Conservation (phyloP, 2,797 vertebrate species). For the Gymnopithys bicolor region DNA sequence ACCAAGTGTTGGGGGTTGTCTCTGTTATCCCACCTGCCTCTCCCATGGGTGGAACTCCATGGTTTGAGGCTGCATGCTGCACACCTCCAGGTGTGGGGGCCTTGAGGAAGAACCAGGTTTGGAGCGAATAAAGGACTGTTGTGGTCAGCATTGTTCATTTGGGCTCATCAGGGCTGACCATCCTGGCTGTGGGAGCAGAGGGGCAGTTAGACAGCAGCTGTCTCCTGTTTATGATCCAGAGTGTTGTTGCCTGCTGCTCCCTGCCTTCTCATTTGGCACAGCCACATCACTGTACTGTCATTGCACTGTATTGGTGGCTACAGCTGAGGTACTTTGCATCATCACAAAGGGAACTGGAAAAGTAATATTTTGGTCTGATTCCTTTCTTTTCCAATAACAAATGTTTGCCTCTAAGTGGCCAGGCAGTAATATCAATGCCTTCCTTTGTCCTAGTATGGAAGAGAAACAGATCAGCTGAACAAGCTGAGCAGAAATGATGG, state of each 20-base stretch:
- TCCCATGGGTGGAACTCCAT: not conserved
- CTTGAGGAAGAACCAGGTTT: not conserved
- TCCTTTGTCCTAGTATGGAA: conserved; percentile 84
- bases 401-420: not conserved
- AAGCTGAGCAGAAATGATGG: conserved; percentile 93
- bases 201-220: not conserved
- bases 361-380: not conserved
- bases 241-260: not conserved
- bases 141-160: not conserved
- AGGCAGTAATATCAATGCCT: not conserved
- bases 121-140: accelerated
- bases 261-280: not conserved
- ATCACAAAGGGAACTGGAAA: not conserved
- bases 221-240: not conserved
- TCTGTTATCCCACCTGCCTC: not conserved
- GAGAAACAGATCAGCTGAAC: conserved; percentile 96
- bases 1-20: not conserved
- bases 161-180: not conserved
- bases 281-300: not conserved
- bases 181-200: not conserved
- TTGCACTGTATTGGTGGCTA: accelerated
- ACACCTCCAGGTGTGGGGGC: not conserved
- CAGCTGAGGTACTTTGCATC: not conserved
- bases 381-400: not conserved
- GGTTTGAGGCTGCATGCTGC: not conserved